Conservation (phyloP, 37 sponge, comb jelly and placozoan species). For the Agelas oroides region DNA sequence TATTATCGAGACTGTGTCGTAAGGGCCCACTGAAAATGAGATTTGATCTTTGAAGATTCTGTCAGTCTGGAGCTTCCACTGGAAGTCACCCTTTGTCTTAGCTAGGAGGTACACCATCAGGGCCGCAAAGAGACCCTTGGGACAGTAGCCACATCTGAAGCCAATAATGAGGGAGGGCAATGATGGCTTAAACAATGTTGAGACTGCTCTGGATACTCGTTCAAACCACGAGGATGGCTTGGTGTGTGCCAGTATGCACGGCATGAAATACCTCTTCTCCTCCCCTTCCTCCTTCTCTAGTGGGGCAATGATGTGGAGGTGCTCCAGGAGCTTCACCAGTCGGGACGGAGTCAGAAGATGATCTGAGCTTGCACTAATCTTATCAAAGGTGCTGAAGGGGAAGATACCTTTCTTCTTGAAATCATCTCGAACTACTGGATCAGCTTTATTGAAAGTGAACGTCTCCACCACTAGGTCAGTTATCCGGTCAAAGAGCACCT, state of each 20-base stretch:
- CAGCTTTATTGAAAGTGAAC: background rate
- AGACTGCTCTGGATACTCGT: background rate
- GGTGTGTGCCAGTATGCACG: constrained; percentile 1
- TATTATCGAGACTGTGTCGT: background rate
- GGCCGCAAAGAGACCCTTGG: background rate
- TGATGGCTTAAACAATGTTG: background rate
- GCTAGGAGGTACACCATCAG: background rate
- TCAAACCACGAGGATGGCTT: background rate
- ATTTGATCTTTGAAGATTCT: background rate
- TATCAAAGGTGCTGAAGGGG: background rate
- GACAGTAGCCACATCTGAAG: background rate
- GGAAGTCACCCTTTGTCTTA: background rate
- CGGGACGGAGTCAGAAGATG: background rate
- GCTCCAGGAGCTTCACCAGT: background rate
- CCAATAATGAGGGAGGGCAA: background rate
- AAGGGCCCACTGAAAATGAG: background rate
- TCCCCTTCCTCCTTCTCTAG: background rate
- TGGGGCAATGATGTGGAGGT: constrained; percentile 4
- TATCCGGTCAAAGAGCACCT: background rate
- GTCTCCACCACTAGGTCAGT: background rate
- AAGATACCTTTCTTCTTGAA: background rate
- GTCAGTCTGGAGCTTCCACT: background rate
- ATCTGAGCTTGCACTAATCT: background rate
- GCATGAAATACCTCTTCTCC: constrained; percentile 4
- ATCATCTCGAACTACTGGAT: background rate